These are phyloP conservation scores for Pedetes capensis DNA, from an alignment of 2,113 vertebrate species.

Conservation along the genomic window DNA sequence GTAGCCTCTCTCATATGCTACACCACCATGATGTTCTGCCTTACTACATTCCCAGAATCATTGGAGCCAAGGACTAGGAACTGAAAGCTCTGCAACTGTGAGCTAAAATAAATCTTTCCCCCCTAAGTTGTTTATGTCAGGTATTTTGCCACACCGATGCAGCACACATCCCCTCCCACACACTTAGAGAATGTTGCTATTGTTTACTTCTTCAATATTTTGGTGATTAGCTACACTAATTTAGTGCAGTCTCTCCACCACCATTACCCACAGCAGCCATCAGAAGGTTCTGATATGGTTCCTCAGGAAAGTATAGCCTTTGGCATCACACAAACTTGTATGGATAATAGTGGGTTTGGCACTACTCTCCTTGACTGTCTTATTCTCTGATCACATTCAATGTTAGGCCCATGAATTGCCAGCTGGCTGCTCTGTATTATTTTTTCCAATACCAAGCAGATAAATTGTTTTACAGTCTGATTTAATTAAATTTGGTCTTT, in stretches of 20 bases:
- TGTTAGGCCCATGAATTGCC: not conserved
- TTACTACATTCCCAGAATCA: not conserved
- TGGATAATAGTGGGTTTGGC: not conserved
- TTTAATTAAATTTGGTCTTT: not conserved
- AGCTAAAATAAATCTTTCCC: not conserved
- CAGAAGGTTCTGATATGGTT: not conserved
- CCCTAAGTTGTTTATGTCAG: not conserved
- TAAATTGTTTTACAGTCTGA: not conserved
- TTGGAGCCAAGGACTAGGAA: not conserved
- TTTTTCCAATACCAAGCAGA: not conserved
- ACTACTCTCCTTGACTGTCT: not conserved
- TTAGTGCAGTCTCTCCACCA: not conserved
- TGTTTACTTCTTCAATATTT: not conserved
- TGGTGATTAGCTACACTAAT: not conserved
- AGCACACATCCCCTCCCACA: no score
- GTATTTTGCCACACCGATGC: not conserved
- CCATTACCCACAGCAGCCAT: not conserved
- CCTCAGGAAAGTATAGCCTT: not conserved
- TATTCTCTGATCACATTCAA: not conserved
- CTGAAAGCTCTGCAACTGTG: not conserved
- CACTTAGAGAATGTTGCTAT: not conserved
- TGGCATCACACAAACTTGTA: not conserved
- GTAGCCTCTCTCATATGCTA: no score
- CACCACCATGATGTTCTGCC: not conserved
- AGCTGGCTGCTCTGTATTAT: not conserved